A percentile compares a stretch with the other conserved stretches of the same genome.
These are phyloP conservation scores for Cynaeus angustus DNA, from an alignment of 2,888 invertebrate species.

Conservation along the genomic window DNA sequence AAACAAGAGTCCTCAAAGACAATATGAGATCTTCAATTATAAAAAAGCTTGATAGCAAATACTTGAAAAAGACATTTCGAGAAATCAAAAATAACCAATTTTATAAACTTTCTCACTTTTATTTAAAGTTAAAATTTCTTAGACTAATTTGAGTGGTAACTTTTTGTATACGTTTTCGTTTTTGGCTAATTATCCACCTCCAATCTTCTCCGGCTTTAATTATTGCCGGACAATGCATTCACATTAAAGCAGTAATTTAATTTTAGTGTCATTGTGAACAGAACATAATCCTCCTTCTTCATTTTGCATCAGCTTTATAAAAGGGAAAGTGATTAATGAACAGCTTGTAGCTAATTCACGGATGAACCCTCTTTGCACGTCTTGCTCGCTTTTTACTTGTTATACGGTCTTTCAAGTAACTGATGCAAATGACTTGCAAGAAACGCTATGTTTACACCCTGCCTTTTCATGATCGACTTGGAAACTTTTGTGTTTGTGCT, in stretches of 20 bases:
- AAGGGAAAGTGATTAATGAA: slow-evolving; percentile 63
- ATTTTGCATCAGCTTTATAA: slow-evolving; percentile 51
- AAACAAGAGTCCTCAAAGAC: no score
- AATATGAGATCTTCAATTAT: no score
- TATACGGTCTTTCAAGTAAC: slow-evolving; percentile 38
- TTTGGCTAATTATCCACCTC: not conserved
- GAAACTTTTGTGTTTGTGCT: slow-evolving; percentile 39
- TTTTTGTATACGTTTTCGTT: not conserved
- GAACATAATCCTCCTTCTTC: slow-evolving; percentile 43
- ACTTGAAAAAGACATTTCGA: no score
- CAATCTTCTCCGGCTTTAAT: slow-evolving; percentile 16
- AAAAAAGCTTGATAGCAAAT: no score
- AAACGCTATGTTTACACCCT: slow-evolving; percentile 45
- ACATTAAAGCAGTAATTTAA: slow-evolving; percentile 39
- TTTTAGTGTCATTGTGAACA: slow-evolving; percentile 27
- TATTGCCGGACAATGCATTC: slow-evolving; percentile 19
- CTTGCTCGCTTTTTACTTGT: slow-evolving; percentile 52
- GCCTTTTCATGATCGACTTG: slow-evolving; percentile 41
- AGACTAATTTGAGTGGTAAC: no score
- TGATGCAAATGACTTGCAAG: slow-evolving; percentile 52
- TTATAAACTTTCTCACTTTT: no score
- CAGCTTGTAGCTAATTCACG: slow-evolving; percentile 60
- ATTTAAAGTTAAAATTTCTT: no score
- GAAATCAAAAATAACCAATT: no score
- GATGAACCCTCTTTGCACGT: slow-evolving; percentile 62